phyloP scores from a whole-genome alignment of 2,888 invertebrate species.

The Hoplodrina blanda region DNA sequence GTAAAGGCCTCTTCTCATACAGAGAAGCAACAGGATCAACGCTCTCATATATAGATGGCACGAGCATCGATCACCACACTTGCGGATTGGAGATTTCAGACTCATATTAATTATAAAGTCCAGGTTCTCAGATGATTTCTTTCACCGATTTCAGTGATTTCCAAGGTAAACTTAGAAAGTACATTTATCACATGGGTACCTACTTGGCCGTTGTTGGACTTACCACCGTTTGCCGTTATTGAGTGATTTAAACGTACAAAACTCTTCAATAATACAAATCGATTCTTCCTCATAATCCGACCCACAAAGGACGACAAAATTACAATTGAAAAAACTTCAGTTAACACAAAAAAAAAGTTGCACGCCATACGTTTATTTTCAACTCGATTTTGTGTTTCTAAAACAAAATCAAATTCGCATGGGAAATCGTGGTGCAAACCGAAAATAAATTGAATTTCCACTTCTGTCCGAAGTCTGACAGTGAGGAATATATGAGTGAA shows the following conservation, averaged over 20 bases:
- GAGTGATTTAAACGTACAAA: background rate
- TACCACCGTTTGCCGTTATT: too few relatives aligned
- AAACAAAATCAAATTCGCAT: slow-evolving; percentile 75
- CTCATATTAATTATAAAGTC: too few relatives aligned
- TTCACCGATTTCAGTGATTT: too few relatives aligned
- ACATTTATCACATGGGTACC: too few relatives aligned
- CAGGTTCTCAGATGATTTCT: too few relatives aligned
- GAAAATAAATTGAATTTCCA: slow-evolving; percentile 83
- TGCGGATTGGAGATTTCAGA: too few relatives aligned
- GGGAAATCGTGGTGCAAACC: slow-evolving; percentile 82
- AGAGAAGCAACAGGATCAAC: too few relatives aligned
- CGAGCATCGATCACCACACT: too few relatives aligned
- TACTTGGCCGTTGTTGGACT: too few relatives aligned
- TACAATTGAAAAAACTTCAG: slow-evolving; percentile 63
- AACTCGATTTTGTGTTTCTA: slow-evolving; percentile 69
- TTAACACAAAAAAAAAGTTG: slow-evolving; percentile 46
- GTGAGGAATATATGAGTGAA: slow-evolving; percentile 77
- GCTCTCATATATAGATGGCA: too few relatives aligned
- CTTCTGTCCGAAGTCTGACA: slow-evolving; percentile 70
- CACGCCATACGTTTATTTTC: slow-evolving; percentile 53
- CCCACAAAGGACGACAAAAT: slow-evolving; percentile 48
- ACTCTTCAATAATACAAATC: background rate
- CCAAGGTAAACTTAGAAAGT: too few relatives aligned
- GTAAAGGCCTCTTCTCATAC: too few relatives aligned
- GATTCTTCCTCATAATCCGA: slow-evolving; percentile 20